These are phyloP conservation scores for Serripes groenlandicus DNA, from an alignment of 2,888 invertebrate genomes.

Conservation along the genomic window DNA sequence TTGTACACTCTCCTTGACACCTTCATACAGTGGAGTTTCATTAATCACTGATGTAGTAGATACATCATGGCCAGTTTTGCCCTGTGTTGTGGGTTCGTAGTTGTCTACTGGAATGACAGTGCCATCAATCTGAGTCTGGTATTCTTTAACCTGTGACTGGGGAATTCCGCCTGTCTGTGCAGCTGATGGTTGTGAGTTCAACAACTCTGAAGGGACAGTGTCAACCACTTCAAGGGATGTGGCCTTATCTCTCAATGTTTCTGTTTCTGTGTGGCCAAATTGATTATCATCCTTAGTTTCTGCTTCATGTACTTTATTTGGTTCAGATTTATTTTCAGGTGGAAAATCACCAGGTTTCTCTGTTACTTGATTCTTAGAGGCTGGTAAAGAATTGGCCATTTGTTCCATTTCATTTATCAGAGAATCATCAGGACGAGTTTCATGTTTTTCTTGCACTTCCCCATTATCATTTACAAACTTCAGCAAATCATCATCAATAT, in stretches of 20 bases:
- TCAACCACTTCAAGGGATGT: not conserved
- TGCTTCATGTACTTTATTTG: not conserved
- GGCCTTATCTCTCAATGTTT: not conserved
- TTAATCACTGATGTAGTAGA: not conserved
- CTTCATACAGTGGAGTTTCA: constrained; percentile 8
- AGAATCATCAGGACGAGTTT: not conserved
- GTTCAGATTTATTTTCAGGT: not conserved
- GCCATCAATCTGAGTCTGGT: not conserved
- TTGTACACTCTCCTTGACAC: not conserved
- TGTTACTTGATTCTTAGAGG: not conserved
- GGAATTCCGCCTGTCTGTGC: not conserved
- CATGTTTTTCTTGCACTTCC: constrained; percentile 15
- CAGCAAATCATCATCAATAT: constrained; percentile 17
- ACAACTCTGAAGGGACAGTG: not conserved
- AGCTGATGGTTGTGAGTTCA: not conserved
- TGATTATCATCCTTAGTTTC: not conserved
- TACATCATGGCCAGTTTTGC: not conserved
- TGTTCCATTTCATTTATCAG: constrained; percentile 2
- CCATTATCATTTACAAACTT: constrained; percentile 47
- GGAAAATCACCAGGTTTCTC: constrained; percentile 11
- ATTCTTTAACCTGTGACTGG: not conserved
- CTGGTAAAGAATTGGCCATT: constrained; percentile 2
- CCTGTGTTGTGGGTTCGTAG: not conserved
- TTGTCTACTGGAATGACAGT: not conserved
- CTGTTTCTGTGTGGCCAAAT: not conserved